Base-by-base conservation (phyloP, 2,113 vertebrate species). In the Melanerpes aurifrons region DNA sequence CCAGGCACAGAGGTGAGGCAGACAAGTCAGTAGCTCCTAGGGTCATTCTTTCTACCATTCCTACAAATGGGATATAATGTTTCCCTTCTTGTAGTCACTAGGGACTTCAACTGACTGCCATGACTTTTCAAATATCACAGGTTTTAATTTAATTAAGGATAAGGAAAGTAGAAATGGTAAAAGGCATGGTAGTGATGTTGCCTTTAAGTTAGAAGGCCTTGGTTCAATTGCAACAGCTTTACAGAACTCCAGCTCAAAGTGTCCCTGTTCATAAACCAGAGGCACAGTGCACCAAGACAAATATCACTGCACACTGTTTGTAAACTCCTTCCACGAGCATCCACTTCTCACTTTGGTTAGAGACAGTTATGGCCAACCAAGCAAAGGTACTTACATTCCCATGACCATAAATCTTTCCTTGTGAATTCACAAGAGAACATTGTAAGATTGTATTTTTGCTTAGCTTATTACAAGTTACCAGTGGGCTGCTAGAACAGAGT, bases 401-500 rank as follows among this genome's bases (percentile, higher is more conserved):
- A 64, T 57, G 80, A 77, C 31, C 43, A 57, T 68, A 91, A 95
- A 45, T 81, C 81, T 80, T 50, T 59, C 48, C 63, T 57, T 68
- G 53, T 64, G 63, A 83, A 93, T 83, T 83, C 87, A 88, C 82
- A 93, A 74, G 69, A 70, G 57, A 83, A 78, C 74, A 86, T 16
- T 86, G 35, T n/a, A 62, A 63, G 45, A 78, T 62, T 84, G 73
- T 92, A 66, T 75, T 95, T 95, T 53, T 86, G 57, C 79, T 83
- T 45, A 25, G 53, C 45, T 80, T 91, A 67, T 73, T 91, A 74
- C 29, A 57, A 85, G 64, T 68, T 80, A 86, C 31, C 66, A 89
- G 54, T 40, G 83, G 4, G 6, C 74, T 89, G 70, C 48, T 40
- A 89, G 82, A 85, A 32, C 22, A 47, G 69, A 83, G 85, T 83